A percentile compares a stretch with the other conserved stretches of the same genome.
Evolutionary conservation across 2,797 vertebrate species (phyloP).

Genomic region (Coendou prehensilis): DNA sequence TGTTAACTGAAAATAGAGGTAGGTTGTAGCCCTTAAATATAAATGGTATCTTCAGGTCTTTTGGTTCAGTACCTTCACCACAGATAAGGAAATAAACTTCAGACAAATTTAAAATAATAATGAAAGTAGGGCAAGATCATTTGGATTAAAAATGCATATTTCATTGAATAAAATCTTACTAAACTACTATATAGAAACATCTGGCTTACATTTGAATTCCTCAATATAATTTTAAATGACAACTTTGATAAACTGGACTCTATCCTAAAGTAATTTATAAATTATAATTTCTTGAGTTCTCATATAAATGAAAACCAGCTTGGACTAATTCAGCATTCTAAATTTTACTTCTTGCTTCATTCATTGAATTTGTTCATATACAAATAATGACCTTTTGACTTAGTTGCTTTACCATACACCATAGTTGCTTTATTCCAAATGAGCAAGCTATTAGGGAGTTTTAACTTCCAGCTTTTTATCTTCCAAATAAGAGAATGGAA

Average conservation of each 20-base stretch:
- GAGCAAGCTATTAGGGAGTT: conserved; percentile 41
- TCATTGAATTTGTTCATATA: conserved; percentile 51
- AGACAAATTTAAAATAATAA: conserved; percentile 48
- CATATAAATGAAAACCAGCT: background rate
- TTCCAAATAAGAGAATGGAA: conserved; percentile 51
- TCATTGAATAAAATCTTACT: conserved; percentile 34
- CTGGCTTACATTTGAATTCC: conserved; percentile 22
- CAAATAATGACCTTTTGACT: background rate
- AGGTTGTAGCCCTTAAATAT: background rate
- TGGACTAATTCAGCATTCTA: background rate
- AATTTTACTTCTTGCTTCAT: conserved; percentile 53
- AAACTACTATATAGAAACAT: background rate
- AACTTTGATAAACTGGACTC: background rate
- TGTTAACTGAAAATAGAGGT: conserved; percentile 48
- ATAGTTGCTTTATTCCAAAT: conserved; percentile 56
- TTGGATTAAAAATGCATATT: conserved; percentile 58
- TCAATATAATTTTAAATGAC: conserved; percentile 53
- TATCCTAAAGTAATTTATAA: conserved; percentile 50
- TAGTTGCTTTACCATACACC: background rate
- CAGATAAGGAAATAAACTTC: conserved; percentile 19
- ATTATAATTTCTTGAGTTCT: conserved; percentile 10
- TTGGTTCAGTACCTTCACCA: background rate
- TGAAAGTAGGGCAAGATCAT: background rate
- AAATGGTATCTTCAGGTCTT: conserved; percentile 5
- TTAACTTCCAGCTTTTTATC: conserved; percentile 30